These are phyloP conservation scores for Ciconia stormi DNA, from an alignment of 2,113 vertebrate genomes.

Conservation along the genomic window DNA sequence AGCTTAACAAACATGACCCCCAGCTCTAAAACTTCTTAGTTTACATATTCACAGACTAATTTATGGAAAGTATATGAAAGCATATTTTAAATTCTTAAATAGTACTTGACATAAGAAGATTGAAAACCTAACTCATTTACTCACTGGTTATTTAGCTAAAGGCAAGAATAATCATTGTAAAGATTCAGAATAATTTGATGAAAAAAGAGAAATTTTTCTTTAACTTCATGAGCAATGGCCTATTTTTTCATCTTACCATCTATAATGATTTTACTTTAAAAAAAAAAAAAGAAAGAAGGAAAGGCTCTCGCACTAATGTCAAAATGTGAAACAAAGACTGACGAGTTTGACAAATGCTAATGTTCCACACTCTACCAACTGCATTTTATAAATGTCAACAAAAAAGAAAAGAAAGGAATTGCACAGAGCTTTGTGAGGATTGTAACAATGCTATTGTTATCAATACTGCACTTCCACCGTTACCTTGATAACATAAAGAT, in stretches of 20 bases:
- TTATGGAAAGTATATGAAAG: slow-evolving; percentile 2
- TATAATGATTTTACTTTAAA: not conserved
- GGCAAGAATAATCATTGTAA: slow-evolving; percentile 1
- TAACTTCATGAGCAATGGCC: not conserved
- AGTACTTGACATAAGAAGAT: slow-evolving; percentile 1
- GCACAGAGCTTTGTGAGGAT: not conserved
- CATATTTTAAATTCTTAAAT: not conserved
- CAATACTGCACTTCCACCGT: not conserved
- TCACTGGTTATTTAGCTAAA: not conserved
- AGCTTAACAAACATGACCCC: not conserved
- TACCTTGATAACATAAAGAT: not conserved
- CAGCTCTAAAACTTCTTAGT: not conserved
- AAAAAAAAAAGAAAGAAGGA: not conserved
- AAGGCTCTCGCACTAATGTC: not conserved
- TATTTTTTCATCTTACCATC: not conserved
- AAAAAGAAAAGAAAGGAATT: not conserved
- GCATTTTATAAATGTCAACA: not conserved
- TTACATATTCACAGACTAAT: not conserved
- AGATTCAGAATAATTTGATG: not conserved
- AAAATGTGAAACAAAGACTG: not conserved
- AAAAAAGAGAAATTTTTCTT: not conserved
- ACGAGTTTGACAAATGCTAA: not conserved
- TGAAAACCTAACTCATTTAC: not conserved
- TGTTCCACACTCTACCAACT: not conserved
- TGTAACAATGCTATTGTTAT: not conserved